phyloP scores from a whole-genome alignment of 2,797 vertebrate genomes.

The Takifugu rubripes region DNA sequence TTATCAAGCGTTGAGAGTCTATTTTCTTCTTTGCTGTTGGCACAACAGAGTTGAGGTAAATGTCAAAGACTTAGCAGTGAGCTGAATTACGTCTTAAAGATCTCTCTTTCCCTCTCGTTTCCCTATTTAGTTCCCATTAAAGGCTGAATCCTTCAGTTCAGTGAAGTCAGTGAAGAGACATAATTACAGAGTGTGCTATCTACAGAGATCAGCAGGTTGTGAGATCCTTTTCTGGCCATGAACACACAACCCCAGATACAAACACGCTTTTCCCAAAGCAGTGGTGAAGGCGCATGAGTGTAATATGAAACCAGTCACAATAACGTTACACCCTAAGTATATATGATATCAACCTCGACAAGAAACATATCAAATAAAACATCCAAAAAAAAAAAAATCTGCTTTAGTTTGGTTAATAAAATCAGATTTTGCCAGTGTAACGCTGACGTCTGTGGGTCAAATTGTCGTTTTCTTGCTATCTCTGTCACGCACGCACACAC shows the following conservation, averaged over 20 bases:
- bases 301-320: slow-evolving; percentile 65
- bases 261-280: slow-evolving; percentile 61
- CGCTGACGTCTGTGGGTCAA: slow-evolving; percentile 40
- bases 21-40: slow-evolving; percentile 54
- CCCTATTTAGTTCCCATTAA: slow-evolving; percentile 65
- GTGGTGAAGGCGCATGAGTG: slow-evolving; percentile 66
- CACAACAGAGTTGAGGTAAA: slow-evolving; percentile 70
- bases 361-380: slow-evolving; percentile 68
- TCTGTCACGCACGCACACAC: slow-evolving; percentile 13
- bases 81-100: slow-evolving; percentile 56
- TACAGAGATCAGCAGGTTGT: slow-evolving; percentile 39
- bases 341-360: slow-evolving; percentile 57
- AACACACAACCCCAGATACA: slow-evolving; percentile 36
- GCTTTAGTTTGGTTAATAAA: slow-evolving; percentile 78
- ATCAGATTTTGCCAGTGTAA: slow-evolving; percentile 63
- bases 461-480: slow-evolving; percentile 32
- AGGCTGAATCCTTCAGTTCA: slow-evolving; percentile 53
- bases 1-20: slow-evolving; percentile 29
- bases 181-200: slow-evolving; percentile 46
- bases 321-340: slow-evolving; percentile 59
- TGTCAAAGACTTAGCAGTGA: slow-evolving; percentile 52
- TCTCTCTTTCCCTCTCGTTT: slow-evolving; percentile 70
- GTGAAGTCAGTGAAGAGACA: slow-evolving; percentile 50
- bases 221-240: slow-evolving; percentile 52
- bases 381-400: slow-evolving; percentile 57